A percentile compares a stretch with the other conserved stretches of the same genome.
These are phyloP conservation scores for Stegostoma tigrinum DNA, from an alignment of 2,113 vertebrate species.

Conservation along the genomic window DNA sequence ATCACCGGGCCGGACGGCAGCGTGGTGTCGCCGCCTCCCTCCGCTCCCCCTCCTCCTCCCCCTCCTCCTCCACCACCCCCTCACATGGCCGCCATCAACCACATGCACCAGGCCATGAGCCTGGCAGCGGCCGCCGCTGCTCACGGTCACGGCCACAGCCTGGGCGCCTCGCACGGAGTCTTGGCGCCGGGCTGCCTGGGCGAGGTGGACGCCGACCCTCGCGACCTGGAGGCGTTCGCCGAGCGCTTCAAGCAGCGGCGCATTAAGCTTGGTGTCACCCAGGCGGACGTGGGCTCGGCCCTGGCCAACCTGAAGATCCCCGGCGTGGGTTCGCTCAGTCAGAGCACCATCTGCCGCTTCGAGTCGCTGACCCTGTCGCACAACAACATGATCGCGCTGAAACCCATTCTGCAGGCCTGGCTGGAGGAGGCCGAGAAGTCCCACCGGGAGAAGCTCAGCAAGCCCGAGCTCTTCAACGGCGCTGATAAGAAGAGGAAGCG, in stretches of 20 bases:
- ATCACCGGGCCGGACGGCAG: conserved; percentile 90
- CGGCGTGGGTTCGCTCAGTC: conserved; percentile 93
- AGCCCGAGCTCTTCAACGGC: conserved; percentile 94
- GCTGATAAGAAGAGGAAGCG: conserved; percentile 94
- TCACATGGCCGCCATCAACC: conserved; percentile 96
- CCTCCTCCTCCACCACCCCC: conserved; percentile 50
- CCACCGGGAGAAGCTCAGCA: conserved; percentile 92
- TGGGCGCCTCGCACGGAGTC: conserved; percentile 64
- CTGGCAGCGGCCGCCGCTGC: conserved; percentile 70
- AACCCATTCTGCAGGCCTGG: conserved; percentile 97
- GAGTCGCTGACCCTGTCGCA: conserved; percentile 95
- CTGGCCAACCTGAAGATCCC: conserved; percentile 97
- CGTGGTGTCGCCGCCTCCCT: conserved; percentile 84
- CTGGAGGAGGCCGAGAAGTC: conserved; percentile 95
- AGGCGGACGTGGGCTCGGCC: conserved; percentile 91
- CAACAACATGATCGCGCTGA: conserved; percentile 98
- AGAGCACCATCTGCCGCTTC: conserved; percentile 97
- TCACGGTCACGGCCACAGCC: conserved; percentile 75
- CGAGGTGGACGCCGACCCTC: conserved; percentile 94
- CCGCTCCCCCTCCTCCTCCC: background rate
- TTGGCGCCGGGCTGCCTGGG: conserved; percentile 80
- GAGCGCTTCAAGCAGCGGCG: conserved; percentile 96
- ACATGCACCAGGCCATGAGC: conserved; percentile 96
- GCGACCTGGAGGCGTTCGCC: conserved; percentile 95
- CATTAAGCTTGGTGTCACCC: conserved; percentile 96